Base-by-base conservation (phyloP, 2,888 invertebrate species). In the Spilarctia lutea region DNA sequence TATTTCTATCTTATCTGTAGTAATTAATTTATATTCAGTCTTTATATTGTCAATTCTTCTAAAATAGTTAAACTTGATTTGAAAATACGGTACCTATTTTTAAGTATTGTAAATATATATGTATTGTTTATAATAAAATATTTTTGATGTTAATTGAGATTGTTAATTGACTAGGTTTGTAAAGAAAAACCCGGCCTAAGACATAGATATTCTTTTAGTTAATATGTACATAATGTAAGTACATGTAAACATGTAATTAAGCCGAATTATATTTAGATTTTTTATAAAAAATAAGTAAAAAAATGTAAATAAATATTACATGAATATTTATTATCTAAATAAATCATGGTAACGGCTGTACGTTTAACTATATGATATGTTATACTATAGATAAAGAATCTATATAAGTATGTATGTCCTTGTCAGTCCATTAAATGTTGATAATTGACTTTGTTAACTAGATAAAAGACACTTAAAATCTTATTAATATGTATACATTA, bases 261-360 rank as follows among this genome's bases (percentile, higher is more conserved):
- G 68, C 65, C 74, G 74, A 80, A 80, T 78, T 78, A 75, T 76
- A 70, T 65, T 73, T 63, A 30, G 63, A 65, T 76, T 70, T 73
- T 60, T 69, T 56, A 63, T 69, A 68, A 68, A 75, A 76, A 77
- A 74, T 18, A 71, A 68, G 30, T 39, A 45, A 71, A 30, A 42
- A 74, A 76, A 71, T 81, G 81, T 81, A 85, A 74, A 85, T 79
- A 85, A 78, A 73, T 60, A 74, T 56, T 35, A 42, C 39, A 13
- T 66, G 39, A 67, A 45, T 18, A n/a, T 35, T 24, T 39, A 39
- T 39, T 73, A n/a, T n/a, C n/a, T n/a, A 72, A 16, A 68, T 60
- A 70, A 65, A 66, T n/a, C n/a, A 67, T 13, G n/a, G 42, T n/a
- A 42, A 66, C 24, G n/a, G 42, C 30, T 68, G n/a, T 63, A 69